Conservation (phyloP, 2,797 vertebrate species). For the Neosilurus mollespiculum region DNA sequence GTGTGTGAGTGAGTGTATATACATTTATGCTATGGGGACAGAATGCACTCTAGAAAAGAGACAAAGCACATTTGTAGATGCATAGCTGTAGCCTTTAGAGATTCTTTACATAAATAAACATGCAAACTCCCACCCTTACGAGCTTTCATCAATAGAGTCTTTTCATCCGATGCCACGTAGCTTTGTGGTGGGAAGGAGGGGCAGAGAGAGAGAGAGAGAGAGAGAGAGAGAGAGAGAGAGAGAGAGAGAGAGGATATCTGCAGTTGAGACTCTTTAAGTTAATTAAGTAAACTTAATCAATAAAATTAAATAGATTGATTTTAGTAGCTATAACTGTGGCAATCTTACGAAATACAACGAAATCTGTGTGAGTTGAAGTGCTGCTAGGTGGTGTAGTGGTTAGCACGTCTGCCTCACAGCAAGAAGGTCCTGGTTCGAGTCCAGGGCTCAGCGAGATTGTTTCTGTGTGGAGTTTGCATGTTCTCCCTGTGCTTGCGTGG, state of each 20-base stretch:
- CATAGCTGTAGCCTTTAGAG: slow-evolving; percentile 40
- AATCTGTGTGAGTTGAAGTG: background rate
- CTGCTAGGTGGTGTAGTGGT: background rate
- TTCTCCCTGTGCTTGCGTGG: no score
- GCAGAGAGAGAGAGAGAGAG: background rate
- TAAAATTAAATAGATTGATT: no score
- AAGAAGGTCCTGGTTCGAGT: no score
- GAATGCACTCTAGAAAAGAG: background rate
- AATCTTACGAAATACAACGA: background rate
- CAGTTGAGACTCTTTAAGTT: background rate
- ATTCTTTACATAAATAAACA: slow-evolving; percentile 51
- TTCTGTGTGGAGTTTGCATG: no score
- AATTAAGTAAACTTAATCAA: background rate
- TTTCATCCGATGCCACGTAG: slow-evolving; percentile 52
- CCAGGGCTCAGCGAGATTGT: no score
- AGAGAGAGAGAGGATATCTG: no score
- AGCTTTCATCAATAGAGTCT: slow-evolving; percentile 49
- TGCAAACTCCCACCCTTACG: slow-evolving; percentile 39
- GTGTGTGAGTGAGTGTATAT: slow-evolving; percentile 38
- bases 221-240: background rate
- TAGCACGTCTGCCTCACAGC: no score
- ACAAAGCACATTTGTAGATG: slow-evolving; percentile 36
- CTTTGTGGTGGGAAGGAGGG: slow-evolving; percentile 1
- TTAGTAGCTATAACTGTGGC: background rate
- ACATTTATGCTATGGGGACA: slow-evolving; percentile 12